Evolutionary conservation across 1,140 invertebrate genomes (phyloP).

Genomic region (Meteorus sp.): DNA sequence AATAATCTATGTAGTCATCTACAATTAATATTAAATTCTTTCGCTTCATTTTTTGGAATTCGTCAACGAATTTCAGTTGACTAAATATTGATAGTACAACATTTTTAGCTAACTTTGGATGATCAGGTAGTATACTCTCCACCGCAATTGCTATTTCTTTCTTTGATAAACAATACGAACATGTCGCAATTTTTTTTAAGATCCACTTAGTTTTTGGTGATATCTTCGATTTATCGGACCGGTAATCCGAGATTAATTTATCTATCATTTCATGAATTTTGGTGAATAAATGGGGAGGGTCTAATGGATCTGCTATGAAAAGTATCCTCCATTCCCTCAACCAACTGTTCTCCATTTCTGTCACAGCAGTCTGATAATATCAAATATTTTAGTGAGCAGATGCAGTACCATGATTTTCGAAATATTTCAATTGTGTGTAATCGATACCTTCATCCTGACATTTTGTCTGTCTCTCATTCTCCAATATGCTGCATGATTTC

Average conservation of each 20-base stretch:
- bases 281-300: conserved; percentile 40
- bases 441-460: conserved; percentile 60
- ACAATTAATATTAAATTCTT: conserved; percentile 67
- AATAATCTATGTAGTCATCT: conserved; percentile 71
- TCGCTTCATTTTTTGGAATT: conserved; percentile 56
- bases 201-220: conserved; percentile 52
- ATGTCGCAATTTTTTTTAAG: conserved; percentile 56
- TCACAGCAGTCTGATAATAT: conserved; percentile 60
- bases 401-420: conserved; percentile 10
- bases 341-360: conserved; percentile 66
- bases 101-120: conserved; percentile 56
- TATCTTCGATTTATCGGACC: conserved; percentile 40
- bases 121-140: conserved; percentile 49
- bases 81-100: conserved; percentile 48
- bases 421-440: conserved; percentile 17
- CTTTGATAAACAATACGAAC: conserved; percentile 42
- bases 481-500: conserved; percentile 61
- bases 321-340: conserved; percentile 66
- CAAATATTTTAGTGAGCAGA: conserved; percentile 5
- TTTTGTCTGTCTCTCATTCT: conserved; percentile 60
- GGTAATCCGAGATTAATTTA: conserved; percentile 53
- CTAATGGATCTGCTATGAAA: conserved; percentile 61
- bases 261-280: conserved; percentile 53
- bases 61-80: conserved; percentile 47
- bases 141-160: conserved; percentile 56